phyloP scores from a whole-genome alignment of 2,113 vertebrate species.

The Spermophilus dauricus region DNA sequence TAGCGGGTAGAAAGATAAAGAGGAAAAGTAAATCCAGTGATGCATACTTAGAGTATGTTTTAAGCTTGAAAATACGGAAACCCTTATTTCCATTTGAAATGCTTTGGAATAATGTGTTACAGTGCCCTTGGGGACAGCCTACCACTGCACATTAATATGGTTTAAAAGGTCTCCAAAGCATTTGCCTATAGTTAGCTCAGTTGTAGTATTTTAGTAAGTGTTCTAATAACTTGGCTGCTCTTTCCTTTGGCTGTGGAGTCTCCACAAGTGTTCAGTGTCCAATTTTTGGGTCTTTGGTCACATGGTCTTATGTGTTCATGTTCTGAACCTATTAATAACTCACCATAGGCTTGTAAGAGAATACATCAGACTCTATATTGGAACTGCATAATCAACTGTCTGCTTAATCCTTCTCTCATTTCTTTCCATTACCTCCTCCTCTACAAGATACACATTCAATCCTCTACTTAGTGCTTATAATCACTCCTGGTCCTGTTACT shows the following conservation, averaged over 20 bases:
- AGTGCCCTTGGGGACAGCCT: conserved; percentile 16
- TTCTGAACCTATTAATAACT: conserved; percentile 74
- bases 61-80: conserved; percentile 53
- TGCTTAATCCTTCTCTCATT: conserved; percentile 47
- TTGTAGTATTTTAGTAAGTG: conserved; percentile 74
- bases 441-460: conserved; percentile 23
- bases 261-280: conserved; percentile 21
- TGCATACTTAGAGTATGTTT: conserved; percentile 4
- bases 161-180: conserved; percentile 62
- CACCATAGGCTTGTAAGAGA: conserved; percentile 61
- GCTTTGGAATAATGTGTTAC: conserved; percentile 32
- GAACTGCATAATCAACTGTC: not conserved
- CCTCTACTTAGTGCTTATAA: not conserved
- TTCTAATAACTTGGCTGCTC: conserved; percentile 76
- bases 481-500: not conserved
- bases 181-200: conserved; percentile 75
- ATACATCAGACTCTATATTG: conserved; percentile 55
- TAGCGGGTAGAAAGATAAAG: conserved; percentile 38
- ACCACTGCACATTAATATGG: conserved; percentile 11
- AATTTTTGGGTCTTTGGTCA: conserved; percentile 58
- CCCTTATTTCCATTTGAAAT: conserved; percentile 47
- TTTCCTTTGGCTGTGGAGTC: conserved; percentile 49
- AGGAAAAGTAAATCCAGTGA: conserved; percentile 26
- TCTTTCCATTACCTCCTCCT: conserved; percentile 55
- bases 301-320: conserved; percentile 33